Evolutionary conservation across 2,113 vertebrate species (phyloP), one percentile per base, ranked within the genome.

Genomic region (Neolamprologus tretocephalus): DNA sequence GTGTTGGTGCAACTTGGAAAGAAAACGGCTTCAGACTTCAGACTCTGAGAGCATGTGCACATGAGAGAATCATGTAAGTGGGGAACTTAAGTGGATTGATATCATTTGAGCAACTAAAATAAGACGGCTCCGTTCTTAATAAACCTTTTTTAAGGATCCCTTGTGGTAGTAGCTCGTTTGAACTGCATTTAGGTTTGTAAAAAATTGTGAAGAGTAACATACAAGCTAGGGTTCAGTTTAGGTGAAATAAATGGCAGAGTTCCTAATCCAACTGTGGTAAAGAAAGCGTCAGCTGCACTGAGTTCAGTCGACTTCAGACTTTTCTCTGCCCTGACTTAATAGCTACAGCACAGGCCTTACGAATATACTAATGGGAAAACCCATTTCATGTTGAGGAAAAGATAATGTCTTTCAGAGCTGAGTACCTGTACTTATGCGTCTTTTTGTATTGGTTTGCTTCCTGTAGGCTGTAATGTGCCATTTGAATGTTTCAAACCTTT

Each of bases 61-160:
- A 33, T 7, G 58, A n/a, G 16, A 63, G 5, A 3, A 1, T 63
- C 6, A 63, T 33, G 58, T 19, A 33, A 63, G 9, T 63, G 28
- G 28, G 28, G 57, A 33, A 61, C 28, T 61, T 33, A 19, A 63
- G 58, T 63, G 58, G 16, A 63, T 0, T 63, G 28, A 63, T 3
- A 4, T 33, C 58, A 11, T 63, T 63, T 33, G 28, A 61, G 57
- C 57, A 33, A 61, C 28, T 61, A 61, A 61, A 61, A 19, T 0
- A 61, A 61, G 28, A 19, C 2, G 9, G 28, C 0, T 19, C 28
- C 0, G 0, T 33, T 68, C 31, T 40, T n/a, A 37, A 40, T 68
- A 68, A 37, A 37, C 7, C 33, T 8, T 68, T 68, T 68, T 0
- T 0, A 14, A 68, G 19, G 0, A 21, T 40, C 63, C 3, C 7